Conservation (phyloP, 2,113 vertebrate genomes). For the Neotragus moschatus region DNA sequence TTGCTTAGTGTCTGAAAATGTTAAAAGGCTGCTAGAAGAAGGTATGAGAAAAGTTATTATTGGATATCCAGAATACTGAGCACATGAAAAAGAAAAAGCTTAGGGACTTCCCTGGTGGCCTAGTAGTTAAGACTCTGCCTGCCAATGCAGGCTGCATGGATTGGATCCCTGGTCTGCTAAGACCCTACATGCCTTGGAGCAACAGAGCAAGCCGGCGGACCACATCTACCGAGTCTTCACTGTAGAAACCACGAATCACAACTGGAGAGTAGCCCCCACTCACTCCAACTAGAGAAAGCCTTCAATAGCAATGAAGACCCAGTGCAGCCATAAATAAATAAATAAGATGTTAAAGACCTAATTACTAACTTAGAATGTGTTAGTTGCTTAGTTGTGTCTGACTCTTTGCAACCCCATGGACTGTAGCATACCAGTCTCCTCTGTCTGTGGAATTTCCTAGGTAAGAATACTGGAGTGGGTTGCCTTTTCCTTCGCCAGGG, state of each 20-base stretch:
- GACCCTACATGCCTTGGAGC: neutral
- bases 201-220: neutral
- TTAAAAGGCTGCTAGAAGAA: neutral
- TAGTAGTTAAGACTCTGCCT: neutral
- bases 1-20: neutral
- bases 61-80: neutral
- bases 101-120: neutral
- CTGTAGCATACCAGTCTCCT: neutral
- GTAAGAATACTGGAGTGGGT: neutral
- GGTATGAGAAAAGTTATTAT: neutral
- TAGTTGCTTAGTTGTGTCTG: neutral
- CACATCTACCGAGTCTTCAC: neutral
- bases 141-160: accelerated
- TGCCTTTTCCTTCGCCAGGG: neutral
- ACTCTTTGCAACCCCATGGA: neutral
- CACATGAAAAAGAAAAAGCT: neutral
- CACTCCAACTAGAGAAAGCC: neutral
- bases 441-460: neutral
- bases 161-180: neutral
- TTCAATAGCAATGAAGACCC: neutral
- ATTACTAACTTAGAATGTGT: neutral
- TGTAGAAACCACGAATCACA: neutral
- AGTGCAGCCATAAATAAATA: neutral
- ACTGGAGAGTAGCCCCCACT: neutral
- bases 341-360: neutral